Evolutionary conservation across 2,888 invertebrate genomes (phyloP).

Genomic region (Mellilla xanthometata): DNA sequence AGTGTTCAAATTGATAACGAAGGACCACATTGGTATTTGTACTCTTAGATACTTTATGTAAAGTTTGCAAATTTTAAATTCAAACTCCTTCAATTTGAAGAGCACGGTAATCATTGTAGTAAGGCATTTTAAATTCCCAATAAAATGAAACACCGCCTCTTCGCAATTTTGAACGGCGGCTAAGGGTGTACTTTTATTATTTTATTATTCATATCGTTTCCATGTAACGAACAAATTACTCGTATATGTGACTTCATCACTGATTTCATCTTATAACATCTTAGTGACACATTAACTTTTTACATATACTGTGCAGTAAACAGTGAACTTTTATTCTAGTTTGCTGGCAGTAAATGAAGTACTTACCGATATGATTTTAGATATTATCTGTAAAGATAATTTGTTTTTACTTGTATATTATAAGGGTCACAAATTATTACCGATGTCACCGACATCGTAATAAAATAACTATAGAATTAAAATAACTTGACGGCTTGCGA

Average conservation of each 20-base stretch:
- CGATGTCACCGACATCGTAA: no score
- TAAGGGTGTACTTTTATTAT: constrained; percentile 38
- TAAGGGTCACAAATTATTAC: no score
- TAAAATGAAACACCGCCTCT: constrained; percentile 20
- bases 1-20: no score
- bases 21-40: no score
- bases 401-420: no score
- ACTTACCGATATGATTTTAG: no score
- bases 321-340: no score
- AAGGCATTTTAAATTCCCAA: constrained; percentile 17
- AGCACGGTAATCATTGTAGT: constrained; percentile 13
- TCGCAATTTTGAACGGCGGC: constrained; percentile 16
- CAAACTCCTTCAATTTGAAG: constrained; percentile 17
- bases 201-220: constrained; percentile 52
- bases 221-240: constrained; percentile 45
- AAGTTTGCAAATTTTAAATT: constrained; percentile 21
- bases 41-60: no score
- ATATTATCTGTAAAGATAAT: no score
- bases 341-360: no score
- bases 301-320: no score
- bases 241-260: constrained; percentile 44
- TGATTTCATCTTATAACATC: no score
- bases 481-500: constrained; percentile 13
- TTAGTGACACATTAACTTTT: constrained; percentile 52
- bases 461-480: not conserved